Evolutionary conservation across 2,797 vertebrate genomes (phyloP).

Genomic region (Silurus lanzhouensis): DNA sequence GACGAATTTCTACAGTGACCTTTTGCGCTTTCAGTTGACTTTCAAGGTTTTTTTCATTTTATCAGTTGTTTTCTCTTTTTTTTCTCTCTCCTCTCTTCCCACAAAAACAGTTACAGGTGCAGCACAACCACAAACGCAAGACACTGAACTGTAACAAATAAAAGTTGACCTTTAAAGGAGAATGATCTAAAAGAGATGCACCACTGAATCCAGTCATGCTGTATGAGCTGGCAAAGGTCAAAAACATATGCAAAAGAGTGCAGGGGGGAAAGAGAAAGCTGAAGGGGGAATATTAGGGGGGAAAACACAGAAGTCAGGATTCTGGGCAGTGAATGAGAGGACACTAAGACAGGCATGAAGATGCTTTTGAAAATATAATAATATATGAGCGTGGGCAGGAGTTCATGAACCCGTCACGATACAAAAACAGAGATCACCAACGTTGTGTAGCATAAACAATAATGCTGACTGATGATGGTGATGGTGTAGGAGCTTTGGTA

Average conservation of each 20-base stretch:
- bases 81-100: background rate
- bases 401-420: background rate
- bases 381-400: no score
- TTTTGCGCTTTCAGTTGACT: conserved; percentile 21
- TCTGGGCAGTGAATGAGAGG: background rate
- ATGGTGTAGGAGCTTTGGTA: background rate
- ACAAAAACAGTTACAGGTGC: conserved; percentile 25
- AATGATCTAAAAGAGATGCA: conserved; percentile 25
- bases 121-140: background rate
- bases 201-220: conserved; percentile 15
- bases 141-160: conserved; percentile 19
- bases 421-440: background rate
- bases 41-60: conserved; percentile 23
- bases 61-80: background rate
- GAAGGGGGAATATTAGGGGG: background rate
- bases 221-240: conserved; percentile 21
- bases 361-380: background rate
- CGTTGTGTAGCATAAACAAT: background rate
- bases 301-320: background rate
- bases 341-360: background rate
- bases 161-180: conserved; percentile 37
- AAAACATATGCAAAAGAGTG: conserved; percentile 16
- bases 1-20: conserved; percentile 30
- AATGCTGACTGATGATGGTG: background rate
- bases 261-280: background rate